phyloP scores from a whole-genome alignment of 2,888 invertebrate genomes.

The Odontocolon sp. region DNA sequence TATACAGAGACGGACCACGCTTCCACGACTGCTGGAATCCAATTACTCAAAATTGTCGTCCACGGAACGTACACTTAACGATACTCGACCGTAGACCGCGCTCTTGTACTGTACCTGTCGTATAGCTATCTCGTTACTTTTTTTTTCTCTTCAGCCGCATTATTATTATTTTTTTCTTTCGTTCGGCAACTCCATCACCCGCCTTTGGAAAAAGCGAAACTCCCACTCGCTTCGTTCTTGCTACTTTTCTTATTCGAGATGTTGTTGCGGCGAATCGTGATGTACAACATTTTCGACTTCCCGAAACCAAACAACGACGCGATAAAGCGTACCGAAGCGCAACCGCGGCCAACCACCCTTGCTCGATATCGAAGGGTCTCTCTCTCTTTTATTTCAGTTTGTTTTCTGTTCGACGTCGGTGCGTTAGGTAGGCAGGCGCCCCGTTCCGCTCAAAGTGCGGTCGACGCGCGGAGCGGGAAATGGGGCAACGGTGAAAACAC shows the following conservation, averaged over 20 bases:
- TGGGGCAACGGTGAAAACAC: constrained; percentile 59
- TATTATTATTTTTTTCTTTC: constrained; percentile 40
- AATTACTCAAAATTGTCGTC: constrained; percentile 64
- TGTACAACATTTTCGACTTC: constrained; percentile 21
- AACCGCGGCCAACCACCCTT: constrained; percentile 9
- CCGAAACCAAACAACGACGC: constrained; percentile 24
- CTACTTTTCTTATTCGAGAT: constrained; percentile 39
- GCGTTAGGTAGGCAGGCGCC: constrained; percentile 52
- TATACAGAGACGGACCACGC: constrained; percentile 34
- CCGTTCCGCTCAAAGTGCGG: constrained; percentile 45
- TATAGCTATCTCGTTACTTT: constrained; percentile 24
- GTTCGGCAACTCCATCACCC: no score
- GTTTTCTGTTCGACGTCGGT: constrained; percentile 46
- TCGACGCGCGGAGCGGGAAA: constrained; percentile 50
- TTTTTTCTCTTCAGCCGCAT: not conserved
- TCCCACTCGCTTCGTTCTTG: constrained; percentile 1
- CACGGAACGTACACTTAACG: constrained; percentile 32
- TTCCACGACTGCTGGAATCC: constrained; percentile 55
- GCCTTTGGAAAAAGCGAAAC: no score
- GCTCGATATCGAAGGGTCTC: constrained; percentile 29
- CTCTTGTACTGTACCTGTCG: constrained; percentile 12
- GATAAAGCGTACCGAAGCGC: constrained; percentile 50
- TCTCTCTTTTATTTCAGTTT: constrained; percentile 37
- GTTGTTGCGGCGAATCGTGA: constrained; percentile 42
- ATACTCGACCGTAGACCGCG: constrained; percentile 3